Evolutionary conservation across 2,113 vertebrate genomes (phyloP), one percentile per base, ranked within the genome.

Genomic region (Vicugna pacos): DNA sequence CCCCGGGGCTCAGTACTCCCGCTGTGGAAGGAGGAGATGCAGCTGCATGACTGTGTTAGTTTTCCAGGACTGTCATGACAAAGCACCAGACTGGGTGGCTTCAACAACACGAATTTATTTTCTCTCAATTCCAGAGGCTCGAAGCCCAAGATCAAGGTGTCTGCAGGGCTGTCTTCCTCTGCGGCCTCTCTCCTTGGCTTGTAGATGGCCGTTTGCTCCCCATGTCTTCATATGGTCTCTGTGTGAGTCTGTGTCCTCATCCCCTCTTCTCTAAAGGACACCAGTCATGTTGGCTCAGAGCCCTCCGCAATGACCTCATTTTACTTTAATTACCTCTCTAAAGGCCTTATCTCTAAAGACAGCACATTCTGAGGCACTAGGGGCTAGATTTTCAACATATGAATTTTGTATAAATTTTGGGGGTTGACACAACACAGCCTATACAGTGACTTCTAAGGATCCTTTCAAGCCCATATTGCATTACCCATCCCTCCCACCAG

Each of bases 171-270:
- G 30, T 48, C 32, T n/a, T 62, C 52, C 26, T 6, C 58, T 6
- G 19, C 24, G 75, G 12, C n/a, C 32, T 50, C 88, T 67, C 67
- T 69, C 13, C 20, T n/a, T 1, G 75, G 50, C 16, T 13, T 19
- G n/a, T 5, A 16, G 62, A 30, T 0, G 12, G 73, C 8, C 0
- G 0, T 32, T 60, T 50, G 52, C 11, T 42, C 58, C 13, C 38
- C 6, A 16, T 46, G 6, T 54, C 75, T 32, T 73, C 28, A 1
- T 4, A 0, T 1, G 62, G 48, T 52, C 8, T 16, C 10, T 30
- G 28, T 20, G 60, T 3, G 17, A 60, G 42, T 50, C 38, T 91
- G 30, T 79, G 75, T 17, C 46, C 17, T 30, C 16, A 56, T 13
- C 20, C 30, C 62, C 32, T 82, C 16, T 30, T 50, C 70, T 52